Percentiles rank a stretch among this genome's conserved stretches.
phyloP scores from a whole-genome alignment of 2,113 vertebrate species.

The Platichthys flesus region DNA sequence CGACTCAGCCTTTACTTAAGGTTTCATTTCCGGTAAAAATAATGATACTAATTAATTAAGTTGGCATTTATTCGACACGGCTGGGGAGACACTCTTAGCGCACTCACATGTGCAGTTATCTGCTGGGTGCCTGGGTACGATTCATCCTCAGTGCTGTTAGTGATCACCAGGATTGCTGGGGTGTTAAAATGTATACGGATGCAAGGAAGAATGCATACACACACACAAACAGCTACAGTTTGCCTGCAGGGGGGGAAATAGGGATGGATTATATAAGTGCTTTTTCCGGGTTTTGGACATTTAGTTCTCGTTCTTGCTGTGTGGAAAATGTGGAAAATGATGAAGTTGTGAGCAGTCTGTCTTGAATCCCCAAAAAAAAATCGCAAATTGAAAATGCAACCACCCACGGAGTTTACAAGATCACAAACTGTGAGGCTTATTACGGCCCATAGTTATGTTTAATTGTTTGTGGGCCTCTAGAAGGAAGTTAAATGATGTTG shows the following conservation, averaged over 20 bases:
- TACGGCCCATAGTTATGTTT: too few species aligned
- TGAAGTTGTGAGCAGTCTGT: background rate
- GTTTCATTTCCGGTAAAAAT: slow-evolving; percentile 25
- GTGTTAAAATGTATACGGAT: slow-evolving; percentile 20
- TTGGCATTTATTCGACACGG: slow-evolving; percentile 52
- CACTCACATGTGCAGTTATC: slow-evolving; percentile 19
- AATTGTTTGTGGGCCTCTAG: background rate
- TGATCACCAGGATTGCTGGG: slow-evolving; percentile 16
- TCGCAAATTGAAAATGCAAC: background rate
- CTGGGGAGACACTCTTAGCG: slow-evolving; percentile 23
- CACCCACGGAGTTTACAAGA: background rate
- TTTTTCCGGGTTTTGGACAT: slow-evolving; percentile 1
- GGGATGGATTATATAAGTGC: slow-evolving; percentile 24
- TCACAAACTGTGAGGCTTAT: background rate
- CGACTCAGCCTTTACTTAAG: slow-evolving; percentile 49
- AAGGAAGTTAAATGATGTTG: background rate
- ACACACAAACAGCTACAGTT: slow-evolving; percentile 2
- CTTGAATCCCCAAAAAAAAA: background rate
- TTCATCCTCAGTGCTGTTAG: slow-evolving; percentile 1
- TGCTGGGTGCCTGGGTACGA: slow-evolving; percentile 1
- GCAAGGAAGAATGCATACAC: background rate
- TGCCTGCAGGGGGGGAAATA: background rate
- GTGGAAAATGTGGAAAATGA: background rate
- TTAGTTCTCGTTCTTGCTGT: background rate
- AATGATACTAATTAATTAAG: slow-evolving; percentile 58